Conservation (phyloP, 2,113 vertebrate genomes). For the Malurus cyaneus region DNA sequence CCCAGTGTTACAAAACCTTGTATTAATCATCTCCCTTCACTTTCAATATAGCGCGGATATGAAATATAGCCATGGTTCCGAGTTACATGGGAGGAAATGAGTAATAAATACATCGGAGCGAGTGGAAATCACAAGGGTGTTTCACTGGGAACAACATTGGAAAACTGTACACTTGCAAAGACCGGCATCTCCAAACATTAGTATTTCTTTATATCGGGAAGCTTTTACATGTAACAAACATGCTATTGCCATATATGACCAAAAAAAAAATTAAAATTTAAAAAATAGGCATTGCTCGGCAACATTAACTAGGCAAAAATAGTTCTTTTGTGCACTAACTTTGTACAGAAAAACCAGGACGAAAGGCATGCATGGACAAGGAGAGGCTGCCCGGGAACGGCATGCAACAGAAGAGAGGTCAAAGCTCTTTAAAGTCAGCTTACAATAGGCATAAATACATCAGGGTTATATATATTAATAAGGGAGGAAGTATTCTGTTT, state of each 20-base stretch:
- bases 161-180: constrained; percentile 87
- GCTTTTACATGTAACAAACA: constrained; percentile 86
- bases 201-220: constrained; percentile 75
- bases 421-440: constrained; percentile 73
- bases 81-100: constrained; percentile 80
- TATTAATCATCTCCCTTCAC: constrained; percentile 87
- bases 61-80: constrained; percentile 83
- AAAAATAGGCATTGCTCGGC: constrained; percentile 86
- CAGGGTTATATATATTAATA: constrained; percentile 80
- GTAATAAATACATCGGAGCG: constrained; percentile 85
- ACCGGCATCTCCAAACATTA: constrained; percentile 80
- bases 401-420: constrained; percentile 77
- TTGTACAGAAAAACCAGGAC: constrained; percentile 78
- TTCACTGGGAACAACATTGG: constrained; percentile 82
- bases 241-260: constrained; percentile 81
- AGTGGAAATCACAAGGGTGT: constrained; percentile 77
- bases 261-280: constrained; percentile 19
- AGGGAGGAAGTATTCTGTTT: constrained; percentile 83
- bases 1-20: constrained; percentile 85
- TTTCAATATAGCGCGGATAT: constrained; percentile 79
- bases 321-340: constrained; percentile 85
- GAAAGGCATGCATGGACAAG: constrained; percentile 79
- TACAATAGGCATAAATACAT: constrained; percentile 82
- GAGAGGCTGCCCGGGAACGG: constrained; percentile 67
- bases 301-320: constrained; percentile 87